phyloP scores from a whole-genome alignment of 2,797 vertebrate genomes.

The Odontamblyopus lacepedii region DNA sequence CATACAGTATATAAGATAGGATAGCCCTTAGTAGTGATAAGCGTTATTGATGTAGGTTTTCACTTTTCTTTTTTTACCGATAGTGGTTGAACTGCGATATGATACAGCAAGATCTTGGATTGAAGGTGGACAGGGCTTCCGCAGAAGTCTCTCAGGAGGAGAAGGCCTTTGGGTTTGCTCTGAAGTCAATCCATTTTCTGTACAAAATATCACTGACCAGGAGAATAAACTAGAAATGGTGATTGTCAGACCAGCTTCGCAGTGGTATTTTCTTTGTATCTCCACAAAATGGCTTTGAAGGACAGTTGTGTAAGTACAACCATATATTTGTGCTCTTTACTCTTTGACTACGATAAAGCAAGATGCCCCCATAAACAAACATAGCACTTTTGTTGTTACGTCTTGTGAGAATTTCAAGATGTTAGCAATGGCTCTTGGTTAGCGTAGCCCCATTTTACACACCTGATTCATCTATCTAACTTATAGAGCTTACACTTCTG shows the following conservation, averaged over 20 bases:
- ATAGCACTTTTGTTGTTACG: slow-evolving; percentile 42
- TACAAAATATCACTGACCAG: slow-evolving; percentile 75
- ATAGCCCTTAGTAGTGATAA: slow-evolving; percentile 87
- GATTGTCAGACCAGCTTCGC: slow-evolving; percentile 81
- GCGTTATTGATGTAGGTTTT: slow-evolving; percentile 75
- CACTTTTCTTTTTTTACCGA: slow-evolving; percentile 37
- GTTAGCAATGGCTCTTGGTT: slow-evolving; percentile 56
- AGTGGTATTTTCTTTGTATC: slow-evolving; percentile 72
- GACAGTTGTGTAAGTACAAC: slow-evolving; percentile 76
- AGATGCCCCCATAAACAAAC: slow-evolving; percentile 42
- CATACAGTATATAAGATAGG: slow-evolving; percentile 82
- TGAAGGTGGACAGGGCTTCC: slow-evolving; percentile 65
- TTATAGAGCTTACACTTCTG: slow-evolving; percentile 30
- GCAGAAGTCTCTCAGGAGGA: slow-evolving; percentile 45
- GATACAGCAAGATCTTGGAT: slow-evolving; percentile 74
- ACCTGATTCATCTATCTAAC: slow-evolving; percentile 50
- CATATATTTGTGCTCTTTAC: slow-evolving; percentile 68
- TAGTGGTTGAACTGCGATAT: slow-evolving; percentile 68
- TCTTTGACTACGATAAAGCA: slow-evolving; percentile 41
- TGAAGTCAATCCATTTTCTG: slow-evolving; percentile 65
- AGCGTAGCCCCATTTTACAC: slow-evolving; percentile 55
- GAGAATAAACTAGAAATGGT: slow-evolving; percentile 68
- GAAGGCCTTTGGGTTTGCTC: slow-evolving; percentile 45
- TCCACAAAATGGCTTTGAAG: slow-evolving; percentile 80
- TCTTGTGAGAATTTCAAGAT: slow-evolving; percentile 32